Conservation (phyloP, 2,888 invertebrate species). For the Gymnosoma rotundatum region DNA sequence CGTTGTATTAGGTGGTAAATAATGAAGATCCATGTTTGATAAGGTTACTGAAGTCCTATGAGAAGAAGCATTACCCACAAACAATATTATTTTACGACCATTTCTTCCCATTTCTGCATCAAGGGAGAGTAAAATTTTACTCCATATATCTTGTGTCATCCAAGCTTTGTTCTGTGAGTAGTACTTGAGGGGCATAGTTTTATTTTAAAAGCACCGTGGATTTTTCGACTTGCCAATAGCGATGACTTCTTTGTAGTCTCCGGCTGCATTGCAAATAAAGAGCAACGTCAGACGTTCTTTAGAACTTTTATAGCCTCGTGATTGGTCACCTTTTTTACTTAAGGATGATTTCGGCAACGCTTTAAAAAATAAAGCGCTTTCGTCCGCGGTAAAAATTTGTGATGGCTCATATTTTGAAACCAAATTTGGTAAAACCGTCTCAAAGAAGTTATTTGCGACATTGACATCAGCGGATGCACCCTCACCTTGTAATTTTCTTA, state of each 20-base stretch:
- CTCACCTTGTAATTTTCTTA: constrained; percentile 57
- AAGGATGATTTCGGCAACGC: constrained; percentile 58
- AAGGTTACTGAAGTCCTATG: constrained; percentile 61
- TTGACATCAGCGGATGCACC: constrained; percentile 51
- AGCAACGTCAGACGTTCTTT: constrained; percentile 64
- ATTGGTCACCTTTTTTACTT: constrained; percentile 48
- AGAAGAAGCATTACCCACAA: constrained; percentile 66
- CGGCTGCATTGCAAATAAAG: constrained; percentile 68
- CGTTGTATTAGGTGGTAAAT: constrained; percentile 64
- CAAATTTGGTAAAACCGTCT: constrained; percentile 41
- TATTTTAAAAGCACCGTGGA: constrained; percentile 64
- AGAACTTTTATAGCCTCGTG: constrained; percentile 40
- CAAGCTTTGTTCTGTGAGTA: constrained; percentile 63
- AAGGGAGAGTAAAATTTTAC: constrained; percentile 58
- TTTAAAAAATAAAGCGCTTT: constrained; percentile 62
- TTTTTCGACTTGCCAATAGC: constrained; percentile 65
- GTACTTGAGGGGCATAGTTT: constrained; percentile 60
- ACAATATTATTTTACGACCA: constrained; percentile 66
- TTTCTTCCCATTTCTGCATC: constrained; percentile 66
- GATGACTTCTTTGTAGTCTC: constrained; percentile 66
- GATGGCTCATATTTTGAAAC: constrained; percentile 38
- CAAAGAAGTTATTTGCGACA: constrained; percentile 45
- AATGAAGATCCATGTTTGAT: constrained; percentile 62
- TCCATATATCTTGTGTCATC: constrained; percentile 67
- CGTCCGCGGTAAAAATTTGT: constrained; percentile 68